Conservation (phyloP, 2,888 invertebrate species). For the Ectemnius continuus region DNA sequence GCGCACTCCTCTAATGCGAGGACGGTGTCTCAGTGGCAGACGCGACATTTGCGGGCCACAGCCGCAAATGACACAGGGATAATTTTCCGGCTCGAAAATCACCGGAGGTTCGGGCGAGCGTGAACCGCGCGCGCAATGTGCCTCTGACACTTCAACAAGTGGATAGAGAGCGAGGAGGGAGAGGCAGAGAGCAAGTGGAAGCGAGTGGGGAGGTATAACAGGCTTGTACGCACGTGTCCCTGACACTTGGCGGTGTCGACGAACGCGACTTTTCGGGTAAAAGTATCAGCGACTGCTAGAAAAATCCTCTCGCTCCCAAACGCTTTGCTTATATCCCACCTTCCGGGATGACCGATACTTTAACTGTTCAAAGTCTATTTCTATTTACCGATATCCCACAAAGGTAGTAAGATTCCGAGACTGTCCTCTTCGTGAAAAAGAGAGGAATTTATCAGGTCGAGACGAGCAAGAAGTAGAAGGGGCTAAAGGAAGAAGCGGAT, state of each 20-base stretch:
- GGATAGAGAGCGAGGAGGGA: slow-evolving; percentile 37
- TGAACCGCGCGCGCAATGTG: slow-evolving; percentile 56
- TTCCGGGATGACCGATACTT: no score
- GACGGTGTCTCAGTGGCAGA: neutral
- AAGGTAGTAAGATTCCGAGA: neutral
- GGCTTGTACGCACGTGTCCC: slow-evolving; percentile 3
- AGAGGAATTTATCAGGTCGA: slow-evolving; percentile 7
- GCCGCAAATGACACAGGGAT: slow-evolving; percentile 63
- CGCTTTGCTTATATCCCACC: no score
- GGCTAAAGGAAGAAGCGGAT: slow-evolving; percentile 16
- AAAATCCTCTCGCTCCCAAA: no score
- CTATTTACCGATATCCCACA: neutral
- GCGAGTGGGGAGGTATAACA: neutral
- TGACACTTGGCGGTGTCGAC: slow-evolving; percentile 4
- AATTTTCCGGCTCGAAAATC: slow-evolving; percentile 70
- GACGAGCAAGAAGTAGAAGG: slow-evolving; percentile 27
- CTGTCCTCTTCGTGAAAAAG: slow-evolving; percentile 18
- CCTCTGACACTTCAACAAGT: slow-evolving; percentile 64
- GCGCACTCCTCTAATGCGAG: neutral
- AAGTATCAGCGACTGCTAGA: slow-evolving; percentile 4
- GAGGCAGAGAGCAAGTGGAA: neutral
- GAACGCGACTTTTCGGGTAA: slow-evolving; percentile 17
- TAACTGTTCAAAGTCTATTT: neutral
- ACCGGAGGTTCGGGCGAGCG: slow-evolving; percentile 51
- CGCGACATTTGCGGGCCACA: slow-evolving; percentile 34